Conservation (phyloP, 2,113 vertebrate species). For the Myodes glareolus region DNA sequence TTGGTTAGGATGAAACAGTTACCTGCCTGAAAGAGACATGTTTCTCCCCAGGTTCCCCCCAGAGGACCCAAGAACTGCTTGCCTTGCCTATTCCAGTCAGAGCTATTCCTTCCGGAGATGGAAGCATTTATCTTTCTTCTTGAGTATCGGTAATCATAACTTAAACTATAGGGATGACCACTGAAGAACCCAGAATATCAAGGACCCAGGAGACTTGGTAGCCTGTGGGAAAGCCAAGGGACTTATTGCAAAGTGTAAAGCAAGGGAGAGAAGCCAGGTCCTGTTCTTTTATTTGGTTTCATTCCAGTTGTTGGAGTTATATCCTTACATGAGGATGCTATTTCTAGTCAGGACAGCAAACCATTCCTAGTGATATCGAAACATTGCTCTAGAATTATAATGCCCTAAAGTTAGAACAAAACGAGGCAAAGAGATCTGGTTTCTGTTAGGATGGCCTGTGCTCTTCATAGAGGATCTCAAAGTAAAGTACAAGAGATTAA, state of each 20-base stretch:
- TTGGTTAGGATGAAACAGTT: conserved; percentile 4
- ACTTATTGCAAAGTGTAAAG: not conserved
- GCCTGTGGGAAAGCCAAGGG: not conserved
- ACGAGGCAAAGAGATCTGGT: not conserved
- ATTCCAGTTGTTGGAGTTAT: not conserved
- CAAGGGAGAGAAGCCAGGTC: not conserved
- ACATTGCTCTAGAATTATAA: not conserved
- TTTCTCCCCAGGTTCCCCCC: not conserved
- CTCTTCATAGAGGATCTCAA: not conserved
- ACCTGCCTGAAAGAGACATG: rapidly evolving
- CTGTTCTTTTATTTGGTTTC: not conserved
- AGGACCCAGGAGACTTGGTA: not conserved
- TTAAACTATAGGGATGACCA: not conserved
- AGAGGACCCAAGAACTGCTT: not conserved
- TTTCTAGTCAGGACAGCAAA: not conserved
- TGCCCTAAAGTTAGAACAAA: not conserved
- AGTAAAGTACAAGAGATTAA: not conserved
- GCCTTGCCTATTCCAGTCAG: not conserved
- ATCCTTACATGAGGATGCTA: rapidly evolving
- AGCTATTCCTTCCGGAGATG: not conserved
- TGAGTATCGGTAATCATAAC: not conserved
- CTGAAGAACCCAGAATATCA: not conserved
- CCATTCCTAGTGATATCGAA: not conserved
- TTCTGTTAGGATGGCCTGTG: not conserved
- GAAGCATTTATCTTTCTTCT: not conserved